phyloP scores from a whole-genome alignment of 2,888 invertebrate species.

The Cheilosia scutellata region DNA sequence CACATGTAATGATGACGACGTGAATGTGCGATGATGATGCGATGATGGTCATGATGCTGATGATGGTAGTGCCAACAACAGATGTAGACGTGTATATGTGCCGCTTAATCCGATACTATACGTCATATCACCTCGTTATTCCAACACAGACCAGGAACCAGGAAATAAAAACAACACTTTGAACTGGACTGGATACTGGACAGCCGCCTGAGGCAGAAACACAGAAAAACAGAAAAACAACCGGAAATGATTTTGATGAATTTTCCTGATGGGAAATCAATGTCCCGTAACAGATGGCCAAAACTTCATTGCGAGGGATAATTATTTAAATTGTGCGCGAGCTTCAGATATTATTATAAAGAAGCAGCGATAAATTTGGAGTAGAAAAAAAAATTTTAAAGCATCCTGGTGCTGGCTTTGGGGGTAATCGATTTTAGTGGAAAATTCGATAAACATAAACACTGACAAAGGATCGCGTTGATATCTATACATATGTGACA shows the following conservation, averaged over 20 bases:
- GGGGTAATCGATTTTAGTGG: not conserved
- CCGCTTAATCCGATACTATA: constrained; percentile 53
- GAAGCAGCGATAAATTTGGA: not conserved
- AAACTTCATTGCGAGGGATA: constrained; percentile 53
- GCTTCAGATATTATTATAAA: not conserved
- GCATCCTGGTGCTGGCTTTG: not conserved
- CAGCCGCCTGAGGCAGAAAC: not conserved
- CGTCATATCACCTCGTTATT: constrained; percentile 33
- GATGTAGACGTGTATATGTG: constrained; percentile 43
- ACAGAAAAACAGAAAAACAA: constrained; percentile 25
- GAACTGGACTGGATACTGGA: not conserved
- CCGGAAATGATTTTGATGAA: constrained; percentile 74
- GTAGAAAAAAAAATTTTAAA: not conserved
- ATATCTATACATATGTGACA: too few species aligned
- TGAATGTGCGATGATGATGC: constrained; percentile 8
- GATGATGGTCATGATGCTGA: constrained; percentile 45
- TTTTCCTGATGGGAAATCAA: constrained; percentile 76
- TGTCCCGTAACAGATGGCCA: constrained; percentile 71
- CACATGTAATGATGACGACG: constrained; percentile 53
- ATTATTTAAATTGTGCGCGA: constrained; percentile 53
- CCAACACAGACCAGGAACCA: constrained; percentile 16
- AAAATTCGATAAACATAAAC: too few species aligned
- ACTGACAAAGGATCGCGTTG: too few species aligned
- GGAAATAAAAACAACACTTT: constrained; percentile 37
- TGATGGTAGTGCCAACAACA: constrained; percentile 62